Evolutionary conservation across 2,888 invertebrate genomes (phyloP), one percentile per base, ranked within the genome.

Genomic region (Dastarcus helophoroides): DNA sequence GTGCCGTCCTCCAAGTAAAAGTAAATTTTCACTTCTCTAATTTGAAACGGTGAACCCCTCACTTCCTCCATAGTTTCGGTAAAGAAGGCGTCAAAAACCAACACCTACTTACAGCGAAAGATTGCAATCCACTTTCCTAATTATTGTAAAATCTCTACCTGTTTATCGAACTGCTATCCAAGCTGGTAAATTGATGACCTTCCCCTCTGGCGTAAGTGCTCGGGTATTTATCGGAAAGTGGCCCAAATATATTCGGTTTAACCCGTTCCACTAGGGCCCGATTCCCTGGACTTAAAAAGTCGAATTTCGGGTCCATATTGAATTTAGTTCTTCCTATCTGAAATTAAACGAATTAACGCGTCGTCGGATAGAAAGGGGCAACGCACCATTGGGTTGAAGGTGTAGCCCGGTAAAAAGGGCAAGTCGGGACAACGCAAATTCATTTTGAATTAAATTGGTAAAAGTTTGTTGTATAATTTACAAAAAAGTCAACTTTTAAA

Each of bases 1-100:
- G 91, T 89, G 9, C 88, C 90, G 60, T 94, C 91, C 63, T 93
- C 91, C 23, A 93, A 67, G 49, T 78, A 91, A 53, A 83, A 91
- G 42, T 76, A 80, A 32, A 93, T 82, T 43, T 80, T 80, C 3
- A 89, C 86, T 47, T 77, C 74, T 12, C 89, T 73, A 32, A 90
- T 64, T 47, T 81, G 69, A 46, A 71, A 79, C 15, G 77, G 68
- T 2, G 76, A 73, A 2, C 67, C 63, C 26, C 70, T 63, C 51
- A 77, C 73, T 59, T 89, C 89, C 39, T 81, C 77, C 1, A 86
- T 66, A 0, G 80, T 76, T 63, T 85, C 82, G 70, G 82, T 76
- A 51, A 79, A 86, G 52, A 69, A 85, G 1, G 75, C 84, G 62
- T 83, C 73, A 54, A 85, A 88, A 38, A 70, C 69, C 30, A 86